phyloP scores from a whole-genome alignment of 2,888 invertebrate genomes.

The Lasius platythorax region DNA sequence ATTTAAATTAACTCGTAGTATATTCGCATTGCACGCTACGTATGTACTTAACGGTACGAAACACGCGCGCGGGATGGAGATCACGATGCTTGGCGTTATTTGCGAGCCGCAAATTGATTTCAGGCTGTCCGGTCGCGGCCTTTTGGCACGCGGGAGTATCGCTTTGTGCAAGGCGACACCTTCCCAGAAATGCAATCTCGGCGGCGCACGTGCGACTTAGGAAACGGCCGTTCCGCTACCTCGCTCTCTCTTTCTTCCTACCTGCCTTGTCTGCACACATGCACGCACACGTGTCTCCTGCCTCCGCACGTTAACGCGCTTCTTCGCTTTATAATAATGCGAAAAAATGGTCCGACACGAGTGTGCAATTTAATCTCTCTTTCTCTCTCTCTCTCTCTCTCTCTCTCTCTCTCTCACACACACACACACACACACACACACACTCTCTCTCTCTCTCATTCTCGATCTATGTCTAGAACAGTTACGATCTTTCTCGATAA shows the following conservation, averaged over 20 bases:
- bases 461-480: background rate
- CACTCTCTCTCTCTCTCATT: background rate
- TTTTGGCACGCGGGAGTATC: constrained; percentile 51
- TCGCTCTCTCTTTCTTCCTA: background rate
- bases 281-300: constrained; percentile 1
- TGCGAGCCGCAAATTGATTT: constrained; percentile 63
- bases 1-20: background rate
- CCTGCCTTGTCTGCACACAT: background rate
- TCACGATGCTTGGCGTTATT: constrained; percentile 6
- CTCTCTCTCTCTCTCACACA: background rate
- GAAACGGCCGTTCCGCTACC: constrained; percentile 27
- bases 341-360: background rate
- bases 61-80: background rate
- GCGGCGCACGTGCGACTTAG: constrained; percentile 27
- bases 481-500: background rate
- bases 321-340: constrained; percentile 12
- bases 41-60: background rate
- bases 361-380: background rate
- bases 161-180: constrained; percentile 51
- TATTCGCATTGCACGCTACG: background rate
- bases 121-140: constrained; percentile 41
- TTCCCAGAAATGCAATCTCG: constrained; percentile 63
- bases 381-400: background rate
- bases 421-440: background rate
- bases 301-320: background rate